Conservation (phyloP, 1,140 invertebrate species). For the Zaprionus vittiger region DNA sequence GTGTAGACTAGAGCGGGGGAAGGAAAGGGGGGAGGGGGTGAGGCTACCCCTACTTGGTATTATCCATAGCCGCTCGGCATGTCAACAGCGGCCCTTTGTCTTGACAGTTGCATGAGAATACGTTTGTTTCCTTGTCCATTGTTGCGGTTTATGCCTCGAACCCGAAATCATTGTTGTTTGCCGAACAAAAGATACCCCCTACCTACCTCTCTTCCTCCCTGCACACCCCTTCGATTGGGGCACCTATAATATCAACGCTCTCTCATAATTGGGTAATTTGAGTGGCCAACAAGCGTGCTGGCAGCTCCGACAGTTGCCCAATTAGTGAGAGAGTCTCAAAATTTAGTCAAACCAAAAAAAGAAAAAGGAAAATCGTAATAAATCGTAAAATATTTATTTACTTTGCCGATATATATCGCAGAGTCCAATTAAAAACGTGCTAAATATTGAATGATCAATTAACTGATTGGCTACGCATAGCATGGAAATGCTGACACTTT, state of each 20-base stretch:
- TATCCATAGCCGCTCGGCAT: constrained; percentile 51
- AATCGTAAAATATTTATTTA: background rate
- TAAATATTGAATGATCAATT: constrained; percentile 32
- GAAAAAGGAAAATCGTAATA: background rate
- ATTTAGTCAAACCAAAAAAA: background rate
- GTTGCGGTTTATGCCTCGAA: constrained; percentile 14
- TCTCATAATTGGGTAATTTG: constrained; percentile 75
- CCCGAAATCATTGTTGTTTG: constrained; percentile 53
- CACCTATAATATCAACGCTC: constrained; percentile 49
- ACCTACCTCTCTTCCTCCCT: background rate
- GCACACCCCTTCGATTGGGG: constrained; percentile 27
- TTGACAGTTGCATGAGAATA: constrained; percentile 70
- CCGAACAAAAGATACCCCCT: constrained; percentile 53
- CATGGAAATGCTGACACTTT: constrained; percentile 22
- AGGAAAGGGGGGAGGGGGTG: no score
- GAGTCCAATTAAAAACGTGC: background rate
- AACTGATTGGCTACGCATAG: constrained; percentile 20
- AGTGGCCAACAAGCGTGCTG: constrained; percentile 61
- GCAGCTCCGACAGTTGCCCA: constrained; percentile 43
- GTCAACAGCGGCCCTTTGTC: constrained; percentile 61
- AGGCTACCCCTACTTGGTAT: constrained; percentile 11
- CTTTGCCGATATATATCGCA: background rate
- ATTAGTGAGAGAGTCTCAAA: constrained; percentile 45
- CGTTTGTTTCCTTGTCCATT: constrained; percentile 32
- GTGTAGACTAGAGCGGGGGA: background rate